A percentile compares a stretch with the other conserved stretches of the same genome.
phyloP scores from a whole-genome alignment of 1,140 invertebrate species.

The Lethocerus indicus region DNA sequence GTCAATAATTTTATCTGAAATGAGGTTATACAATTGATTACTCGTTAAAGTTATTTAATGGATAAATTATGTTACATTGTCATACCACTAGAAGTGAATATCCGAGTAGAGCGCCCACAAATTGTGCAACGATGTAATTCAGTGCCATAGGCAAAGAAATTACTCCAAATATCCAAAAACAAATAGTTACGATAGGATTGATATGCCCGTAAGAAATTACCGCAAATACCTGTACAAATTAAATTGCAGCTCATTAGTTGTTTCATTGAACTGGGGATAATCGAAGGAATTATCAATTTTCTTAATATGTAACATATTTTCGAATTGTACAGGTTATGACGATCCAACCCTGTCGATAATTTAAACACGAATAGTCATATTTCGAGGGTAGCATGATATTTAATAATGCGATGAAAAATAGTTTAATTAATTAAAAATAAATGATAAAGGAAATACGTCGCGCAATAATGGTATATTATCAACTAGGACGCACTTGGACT shows the following conservation, averaged over 20 bases:
- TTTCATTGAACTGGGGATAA: not conserved
- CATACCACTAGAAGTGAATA: constrained; percentile 19
- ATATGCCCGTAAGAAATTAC: constrained; percentile 24
- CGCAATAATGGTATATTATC: not conserved
- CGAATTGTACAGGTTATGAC: not conserved
- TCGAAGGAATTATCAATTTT: not conserved
- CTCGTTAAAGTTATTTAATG: not conserved
- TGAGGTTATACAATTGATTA: not conserved
- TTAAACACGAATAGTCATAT: not conserved
- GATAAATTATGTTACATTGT: not conserved
- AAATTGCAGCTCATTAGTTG: not conserved
- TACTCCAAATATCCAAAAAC: constrained; percentile 28
- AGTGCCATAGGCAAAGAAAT: constrained; percentile 27
- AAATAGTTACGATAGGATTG: constrained; percentile 34
- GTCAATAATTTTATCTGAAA: not conserved
- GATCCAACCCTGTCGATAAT: not conserved
- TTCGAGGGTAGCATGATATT: not conserved
- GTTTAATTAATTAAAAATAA: not conserved
- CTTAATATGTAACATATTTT: not conserved
- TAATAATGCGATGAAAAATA: not conserved
- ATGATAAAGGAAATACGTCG: no score
- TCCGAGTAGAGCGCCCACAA: constrained; percentile 25
- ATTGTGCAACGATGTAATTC: constrained; percentile 28
- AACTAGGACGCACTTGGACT: constrained; percentile 12
- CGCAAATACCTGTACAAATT: constrained; percentile 21